Conservation (phyloP, 1,140 invertebrate genomes). For the Diabrotica virgifera region DNA sequence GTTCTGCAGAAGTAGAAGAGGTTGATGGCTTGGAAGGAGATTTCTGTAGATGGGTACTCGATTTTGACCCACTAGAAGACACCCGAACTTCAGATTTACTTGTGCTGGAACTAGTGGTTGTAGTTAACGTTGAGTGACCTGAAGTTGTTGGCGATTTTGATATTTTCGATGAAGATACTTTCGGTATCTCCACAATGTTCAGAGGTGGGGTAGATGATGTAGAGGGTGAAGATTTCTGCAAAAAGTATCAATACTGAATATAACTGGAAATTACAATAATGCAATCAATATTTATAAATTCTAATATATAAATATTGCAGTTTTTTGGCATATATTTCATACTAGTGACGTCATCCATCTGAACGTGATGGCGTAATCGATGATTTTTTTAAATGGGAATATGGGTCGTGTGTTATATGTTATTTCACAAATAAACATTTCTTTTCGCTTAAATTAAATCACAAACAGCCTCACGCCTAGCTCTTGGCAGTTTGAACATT, state of each 20-base stretch:
- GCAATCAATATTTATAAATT: too few relatives aligned
- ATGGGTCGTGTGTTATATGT: too few relatives aligned
- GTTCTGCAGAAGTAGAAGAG: slow-evolving; percentile 12
- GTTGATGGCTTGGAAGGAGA: slow-evolving; percentile 13
- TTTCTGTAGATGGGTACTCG: slow-evolving; percentile 17
- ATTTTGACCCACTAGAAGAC: slow-evolving; percentile 22
- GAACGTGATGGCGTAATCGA: too few relatives aligned
- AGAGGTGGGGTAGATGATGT: slow-evolving; percentile 12
- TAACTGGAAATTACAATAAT: too few relatives aligned
- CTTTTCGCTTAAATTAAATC: too few relatives aligned
- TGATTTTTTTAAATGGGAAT: too few relatives aligned
- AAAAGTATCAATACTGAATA: not conserved
- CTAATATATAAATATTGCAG: too few relatives aligned
- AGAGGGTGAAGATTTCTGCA: slow-evolving; percentile 29
- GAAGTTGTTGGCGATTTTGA: slow-evolving; percentile 19
- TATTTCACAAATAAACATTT: too few relatives aligned
- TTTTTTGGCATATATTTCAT: too few relatives aligned
- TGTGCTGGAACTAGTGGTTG: slow-evolving; percentile 16
- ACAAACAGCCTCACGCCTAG: too few relatives aligned
- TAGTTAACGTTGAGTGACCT: slow-evolving; percentile 6
- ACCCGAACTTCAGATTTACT: slow-evolving; percentile 26
- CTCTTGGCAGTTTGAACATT: too few relatives aligned
- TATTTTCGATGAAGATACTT: slow-evolving; percentile 25
- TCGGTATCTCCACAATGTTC: slow-evolving; percentile 22
- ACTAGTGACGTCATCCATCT: too few relatives aligned